phyloP scores from a whole-genome alignment of 37 sponge, comb jelly and placozoan genomes.

The Trichoplax adhaerens region DNA sequence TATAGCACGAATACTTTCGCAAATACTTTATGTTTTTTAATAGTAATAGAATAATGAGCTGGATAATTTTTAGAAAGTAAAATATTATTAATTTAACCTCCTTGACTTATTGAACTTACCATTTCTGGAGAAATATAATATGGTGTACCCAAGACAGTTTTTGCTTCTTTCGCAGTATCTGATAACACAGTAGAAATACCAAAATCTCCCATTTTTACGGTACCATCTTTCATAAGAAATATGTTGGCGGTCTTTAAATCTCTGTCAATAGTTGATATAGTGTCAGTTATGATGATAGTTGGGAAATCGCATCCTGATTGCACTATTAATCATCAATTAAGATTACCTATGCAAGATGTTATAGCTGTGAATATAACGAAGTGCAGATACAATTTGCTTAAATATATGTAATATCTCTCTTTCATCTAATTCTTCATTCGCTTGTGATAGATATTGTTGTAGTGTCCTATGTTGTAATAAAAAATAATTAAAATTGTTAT shows the following conservation, averaged over 20 bases:
- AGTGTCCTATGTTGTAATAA: conserved; percentile 37
- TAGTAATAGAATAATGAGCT: neutral
- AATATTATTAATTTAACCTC: neutral
- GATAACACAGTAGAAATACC: conserved; percentile 84
- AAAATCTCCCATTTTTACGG: conserved; percentile 90
- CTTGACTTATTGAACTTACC: conserved; percentile 1
- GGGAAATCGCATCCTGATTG: too few species aligned
- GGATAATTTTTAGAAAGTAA: neutral
- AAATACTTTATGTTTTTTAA: neutral
- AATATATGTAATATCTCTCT: conserved; percentile 63
- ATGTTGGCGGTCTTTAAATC: conserved; percentile 95
- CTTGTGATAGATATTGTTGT: conserved; percentile 43
- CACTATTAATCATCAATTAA: neutral
- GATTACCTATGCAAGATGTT: conserved; percentile 81
- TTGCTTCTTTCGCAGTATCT: conserved; percentile 47
- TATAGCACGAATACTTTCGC: neutral
- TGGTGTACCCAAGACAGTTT: conserved; percentile 85
- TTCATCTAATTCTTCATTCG: conserved; percentile 52
- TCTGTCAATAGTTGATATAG: conserved; percentile 12
- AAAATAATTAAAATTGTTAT: too few species aligned
- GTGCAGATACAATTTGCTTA: conserved; percentile 80
- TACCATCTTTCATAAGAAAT: conserved; percentile 78
- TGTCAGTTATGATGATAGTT: too few species aligned
- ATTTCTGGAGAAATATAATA: conserved; percentile 99
- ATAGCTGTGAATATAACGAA: conserved; percentile 67